Evolutionary conservation across 2,888 invertebrate species (phyloP), one percentile per base, ranked within the genome.

Genomic region (Papilio demoleus): DNA sequence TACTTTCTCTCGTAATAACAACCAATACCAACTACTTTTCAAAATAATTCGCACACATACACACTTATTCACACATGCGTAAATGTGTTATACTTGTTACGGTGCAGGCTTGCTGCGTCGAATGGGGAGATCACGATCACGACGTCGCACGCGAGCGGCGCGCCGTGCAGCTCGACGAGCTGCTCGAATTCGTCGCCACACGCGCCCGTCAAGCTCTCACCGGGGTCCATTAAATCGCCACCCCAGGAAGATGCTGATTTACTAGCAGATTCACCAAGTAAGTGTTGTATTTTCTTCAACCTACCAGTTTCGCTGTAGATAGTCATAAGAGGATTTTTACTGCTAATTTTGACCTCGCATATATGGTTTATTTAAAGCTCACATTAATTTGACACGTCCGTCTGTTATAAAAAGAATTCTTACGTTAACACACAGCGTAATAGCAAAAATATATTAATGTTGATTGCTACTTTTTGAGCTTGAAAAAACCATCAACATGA

Each of bases 71-170:
- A 62, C 45, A 61, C 22, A 47, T 4, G 11, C 22, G 19, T 12
- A 36, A 11, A 56, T 38, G 24, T 62, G 19, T 38, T 38, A 38
- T 53, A 3, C 8, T 40, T 38, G 59, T 58, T 36, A 17, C 58
- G 22, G 47, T 59, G 59, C 88, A 94, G 96, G 93, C 93, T 96
- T 77, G 94, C 95, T 72, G 94, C 96, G 72, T 95, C 95, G 75
- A 97, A 97, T 81, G 96, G 96, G 38, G 97, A 97, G 90, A 94
- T 97, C 74, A 96, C 96, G 70, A 96, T 97, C 80, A 96, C 96
- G 71, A 96, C 97, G 77, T 95, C 96, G 47, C 94, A 95, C 79
- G 94, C 94, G 66, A 93, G 94, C 78, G 79, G 87, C 27, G 88
- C 78, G 50, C 38, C 72, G 6, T 67, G 70, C 68, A 70, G 87